These are phyloP conservation scores for Euwallacea similis DNA, from an alignment of 1,140 invertebrate species.

Conservation along the genomic window DNA sequence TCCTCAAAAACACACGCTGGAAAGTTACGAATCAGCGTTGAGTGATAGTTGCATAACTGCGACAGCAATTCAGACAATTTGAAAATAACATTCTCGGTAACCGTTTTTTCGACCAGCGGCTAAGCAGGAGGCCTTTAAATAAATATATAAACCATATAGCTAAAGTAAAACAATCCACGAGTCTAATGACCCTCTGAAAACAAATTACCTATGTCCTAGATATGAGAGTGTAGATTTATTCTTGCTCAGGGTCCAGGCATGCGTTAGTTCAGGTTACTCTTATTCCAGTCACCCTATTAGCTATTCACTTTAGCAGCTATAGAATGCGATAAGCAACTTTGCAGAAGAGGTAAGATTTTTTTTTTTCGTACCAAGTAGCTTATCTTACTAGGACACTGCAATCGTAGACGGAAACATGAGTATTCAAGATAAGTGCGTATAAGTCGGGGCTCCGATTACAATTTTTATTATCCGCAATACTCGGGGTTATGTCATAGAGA, in stretches of 20 bases:
- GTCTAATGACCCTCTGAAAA: conserved; percentile 30
- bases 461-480: conserved; percentile 18
- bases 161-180: conserved; percentile 30
- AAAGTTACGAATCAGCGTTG: not conserved
- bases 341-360: conserved; percentile 1
- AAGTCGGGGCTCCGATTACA: not conserved
- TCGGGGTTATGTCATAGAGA: conserved; percentile 8
- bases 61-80: not conserved
- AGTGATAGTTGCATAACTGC: conserved; percentile 9
- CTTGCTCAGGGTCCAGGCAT: conserved; percentile 11
- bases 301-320: not conserved
- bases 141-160: conserved; percentile 21
- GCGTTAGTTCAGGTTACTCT: not conserved
- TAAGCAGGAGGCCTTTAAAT: conserved; percentile 15
- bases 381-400: conserved; percentile 24
- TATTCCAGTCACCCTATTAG: conserved; percentile 1
- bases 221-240: conserved; percentile 23
- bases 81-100: conserved; percentile 17
- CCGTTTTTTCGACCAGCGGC: conserved; percentile 5
- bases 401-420: conserved; percentile 5
- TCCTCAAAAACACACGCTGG: no score
- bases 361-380: conserved; percentile 6
- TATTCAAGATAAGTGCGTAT: conserved; percentile 11
- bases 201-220: conserved; percentile 31
- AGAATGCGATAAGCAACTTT: no score